Base-by-base conservation (phyloP, 2,888 invertebrate genomes). In the Ypsolopha sequella region DNA sequence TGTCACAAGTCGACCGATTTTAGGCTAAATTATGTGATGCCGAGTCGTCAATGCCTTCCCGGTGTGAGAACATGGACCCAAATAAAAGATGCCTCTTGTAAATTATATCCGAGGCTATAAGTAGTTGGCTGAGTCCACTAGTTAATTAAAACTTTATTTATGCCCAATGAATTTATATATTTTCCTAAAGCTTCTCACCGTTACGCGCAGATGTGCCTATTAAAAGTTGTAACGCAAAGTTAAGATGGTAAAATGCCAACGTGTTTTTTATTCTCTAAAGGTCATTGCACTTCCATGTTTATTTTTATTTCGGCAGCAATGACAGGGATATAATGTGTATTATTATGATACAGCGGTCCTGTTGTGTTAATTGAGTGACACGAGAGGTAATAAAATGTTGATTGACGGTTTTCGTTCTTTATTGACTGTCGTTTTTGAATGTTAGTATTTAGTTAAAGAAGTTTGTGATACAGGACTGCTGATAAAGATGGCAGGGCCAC, bases 111-210 rank as follows among this genome's bases (percentile, higher is more conserved):
- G 72, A 76, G 73, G 74, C 74, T 73, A 70, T 64, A 43, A 8
- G 69, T 68, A 66, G 66, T 63, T 55, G 59, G 54, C 2, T 24
- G 55, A 56, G 60, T 59, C 65, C 49, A 41, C 69, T 72, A 72
- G 48, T 14, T 78, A 79, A 73, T 70, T 62, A 70, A 69, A 47
- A 69, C 64, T 73, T 74, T 72, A 73, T 77, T 77, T 76, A 62
- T 62, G 72, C 70, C 72, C 73, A 65, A 75, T 74, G 63, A 70
- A 75, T 70, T 61, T 58, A 59, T 67, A 64, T 79, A 76, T 78
- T 80, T 79, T 79, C 71, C 64, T 75, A 68, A 67, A 74, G 80
- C 76, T 80, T 78, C 72, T 77, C 76, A 73, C 70, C 64, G 65
- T 71, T 64, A 68, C 55, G 73, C 67, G 74, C 73, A 62, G 65